These are phyloP conservation scores for Leptinotarsa peninsularis DNA, from an alignment of 2,888 invertebrate genomes.

Conservation along the genomic window DNA sequence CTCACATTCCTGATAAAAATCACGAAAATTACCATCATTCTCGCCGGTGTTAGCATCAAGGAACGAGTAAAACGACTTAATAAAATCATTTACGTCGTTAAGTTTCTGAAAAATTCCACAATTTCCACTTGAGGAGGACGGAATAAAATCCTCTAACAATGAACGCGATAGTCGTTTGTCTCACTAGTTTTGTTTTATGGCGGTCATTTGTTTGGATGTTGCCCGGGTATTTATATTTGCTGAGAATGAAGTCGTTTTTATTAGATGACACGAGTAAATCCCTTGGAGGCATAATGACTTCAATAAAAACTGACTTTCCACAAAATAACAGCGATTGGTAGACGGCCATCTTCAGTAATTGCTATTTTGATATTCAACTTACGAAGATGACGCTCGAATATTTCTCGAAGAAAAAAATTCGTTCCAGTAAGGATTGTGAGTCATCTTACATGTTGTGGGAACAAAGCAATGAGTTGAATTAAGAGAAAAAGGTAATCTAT, in stretches of 20 bases:
- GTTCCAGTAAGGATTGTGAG: too few relatives aligned
- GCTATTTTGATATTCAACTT: neutral
- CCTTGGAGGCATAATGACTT: neutral
- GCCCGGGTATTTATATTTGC: conserved; percentile 19
- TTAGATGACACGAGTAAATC: neutral
- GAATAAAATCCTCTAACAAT: conserved; percentile 22
- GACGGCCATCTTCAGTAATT: neutral
- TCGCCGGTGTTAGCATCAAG: conserved; percentile 36
- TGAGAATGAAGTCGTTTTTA: conserved; percentile 11
- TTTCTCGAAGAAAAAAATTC: too few relatives aligned
- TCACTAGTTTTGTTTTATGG: conserved; percentile 17
- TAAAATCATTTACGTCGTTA: conserved; percentile 52
- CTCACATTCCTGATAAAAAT: conserved; percentile 42
- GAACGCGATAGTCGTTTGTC: conserved; percentile 20
- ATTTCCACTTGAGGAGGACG: conserved; percentile 26
- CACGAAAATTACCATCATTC: conserved; percentile 32
- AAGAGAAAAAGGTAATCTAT: too few relatives aligned
- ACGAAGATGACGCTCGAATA: too few relatives aligned
- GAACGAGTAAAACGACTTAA: conserved; percentile 51
- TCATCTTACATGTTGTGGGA: too few relatives aligned
- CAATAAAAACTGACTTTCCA: neutral
- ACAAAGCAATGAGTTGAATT: too few relatives aligned
- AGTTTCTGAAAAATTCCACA: conserved; percentile 38
- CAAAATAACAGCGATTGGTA: neutral
- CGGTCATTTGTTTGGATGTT: conserved; percentile 15